Evolutionary conservation across 2,797 vertebrate species (phyloP), one percentile per base, ranked within the genome.

Genomic region (Takifugu ocellatus): DNA sequence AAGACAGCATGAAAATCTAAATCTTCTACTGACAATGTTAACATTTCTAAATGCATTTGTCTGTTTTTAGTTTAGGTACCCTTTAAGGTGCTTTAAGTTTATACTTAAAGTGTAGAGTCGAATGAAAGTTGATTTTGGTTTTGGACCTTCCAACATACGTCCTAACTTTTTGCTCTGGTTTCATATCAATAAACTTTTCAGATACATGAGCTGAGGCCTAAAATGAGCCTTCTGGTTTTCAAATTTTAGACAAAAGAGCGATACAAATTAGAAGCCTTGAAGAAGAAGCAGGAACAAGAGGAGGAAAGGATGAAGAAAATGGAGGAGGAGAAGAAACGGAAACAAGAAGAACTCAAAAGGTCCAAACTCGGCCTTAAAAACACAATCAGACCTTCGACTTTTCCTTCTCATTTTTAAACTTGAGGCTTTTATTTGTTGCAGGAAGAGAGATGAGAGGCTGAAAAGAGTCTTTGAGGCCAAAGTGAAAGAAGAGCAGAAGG

Each of bases 261-360:
- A 1, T 82, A 91, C 81, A 95, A 95, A 8, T 86, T 96, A 60
- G 96, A 98, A 61, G 92, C 84, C 27, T 90, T 98, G 17, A 92
- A 92, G 70, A 95, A 92, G 83, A 99, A 99, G 77, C 93, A 94
- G 69, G 95, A 97, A 72, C 94, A 93, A 0, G 96, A 99, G 80
- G 91, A 94, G 12, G 93, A 96, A 56, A 91, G 95, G 49, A 93
- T 89, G 62, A 93, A 88, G 84, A 99, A 96, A 73, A 89, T 96
- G 78, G 96, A 98, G 68, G 97, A 98, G 63, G 95, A 97, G 25
- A 96, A 92, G 84, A 93, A 79, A 51, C 92, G 65, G 49, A 93
- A 95, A 46, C 92, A 93, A 53, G 95, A 95, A 6, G 96, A 99
- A 64, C 84, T 94, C 47, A 98, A 92, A 85, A 90, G 91, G 96